phyloP scores from a whole-genome alignment of 2,113 vertebrate genomes.

The Pipa parva region DNA sequence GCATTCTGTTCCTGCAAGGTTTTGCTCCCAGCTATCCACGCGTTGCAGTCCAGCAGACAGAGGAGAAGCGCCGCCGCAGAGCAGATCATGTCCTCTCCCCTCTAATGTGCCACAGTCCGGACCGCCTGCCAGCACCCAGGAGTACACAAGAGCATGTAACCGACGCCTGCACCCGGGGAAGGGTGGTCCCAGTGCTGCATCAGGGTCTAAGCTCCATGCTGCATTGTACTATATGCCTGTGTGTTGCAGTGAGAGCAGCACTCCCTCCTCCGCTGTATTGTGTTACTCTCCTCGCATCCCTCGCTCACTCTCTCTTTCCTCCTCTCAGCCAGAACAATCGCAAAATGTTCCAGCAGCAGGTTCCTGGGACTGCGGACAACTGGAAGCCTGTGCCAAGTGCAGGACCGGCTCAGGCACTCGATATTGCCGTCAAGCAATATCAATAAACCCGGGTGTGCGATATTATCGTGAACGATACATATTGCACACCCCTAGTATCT shows the following conservation, averaged over 20 bases:
- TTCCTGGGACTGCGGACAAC: too few relatives aligned
- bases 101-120: too few relatives aligned
- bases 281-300: constrained; percentile 35
- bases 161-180: constrained; percentile 18
- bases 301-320: not conserved
- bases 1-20: constrained; percentile 62
- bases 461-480: too few relatives aligned
- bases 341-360: too few relatives aligned
- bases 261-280: constrained; percentile 34
- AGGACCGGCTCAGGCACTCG: too few relatives aligned
- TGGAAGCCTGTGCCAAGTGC: too few relatives aligned
- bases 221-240: constrained; percentile 8
- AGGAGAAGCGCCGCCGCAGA: constrained; percentile 71
- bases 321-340: too few relatives aligned
- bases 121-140: not conserved
- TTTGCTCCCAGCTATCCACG: constrained; percentile 73
- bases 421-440: too few relatives aligned
- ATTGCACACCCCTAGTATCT: too few relatives aligned
- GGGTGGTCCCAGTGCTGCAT: constrained; percentile 20
- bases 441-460: too few relatives aligned
- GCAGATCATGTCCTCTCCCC: constrained; percentile 67
- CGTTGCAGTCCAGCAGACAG: constrained; percentile 76
- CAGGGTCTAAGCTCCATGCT: constrained; percentile 29
- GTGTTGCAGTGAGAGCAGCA: constrained; percentile 1
- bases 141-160: not conserved